Conservation (phyloP, 2,888 invertebrate species). For the Camponotus fellah region DNA sequence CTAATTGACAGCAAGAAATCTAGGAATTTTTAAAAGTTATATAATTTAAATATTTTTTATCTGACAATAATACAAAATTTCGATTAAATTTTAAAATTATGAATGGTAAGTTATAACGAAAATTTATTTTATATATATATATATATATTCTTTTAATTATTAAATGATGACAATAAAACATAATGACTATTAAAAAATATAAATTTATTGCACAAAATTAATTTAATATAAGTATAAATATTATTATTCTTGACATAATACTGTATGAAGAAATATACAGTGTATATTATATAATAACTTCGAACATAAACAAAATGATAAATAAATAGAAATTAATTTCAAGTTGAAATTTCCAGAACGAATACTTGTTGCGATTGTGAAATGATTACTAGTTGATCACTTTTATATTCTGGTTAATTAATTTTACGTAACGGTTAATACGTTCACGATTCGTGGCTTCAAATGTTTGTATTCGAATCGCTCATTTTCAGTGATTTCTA, state of each 20-base stretch:
- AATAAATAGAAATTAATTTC: not conserved
- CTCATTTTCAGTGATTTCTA: not conserved
- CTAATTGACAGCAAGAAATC: not conserved
- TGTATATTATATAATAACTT: not conserved
- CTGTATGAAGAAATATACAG: not conserved
- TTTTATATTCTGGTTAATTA: not conserved
- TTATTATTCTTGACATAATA: not conserved
- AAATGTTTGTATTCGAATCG: not conserved
- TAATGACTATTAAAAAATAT: not conserved
- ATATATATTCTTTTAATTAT: no score
- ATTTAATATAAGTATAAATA: not conserved
- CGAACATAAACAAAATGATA: not conserved
- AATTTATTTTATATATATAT: not conserved
- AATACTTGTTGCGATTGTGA: not conserved
- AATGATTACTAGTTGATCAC: conserved; percentile 5
- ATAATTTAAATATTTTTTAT: not conserved
- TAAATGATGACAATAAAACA: not conserved
- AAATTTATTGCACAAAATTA: not conserved
- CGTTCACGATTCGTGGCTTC: not conserved
- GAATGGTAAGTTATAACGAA: not conserved
- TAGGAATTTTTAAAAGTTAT: not conserved
- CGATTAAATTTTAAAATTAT: not conserved
- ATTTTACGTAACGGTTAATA: not conserved
- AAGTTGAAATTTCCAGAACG: not conserved
- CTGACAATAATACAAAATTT: not conserved